These are phyloP conservation scores for Gryon sp. DNA, from an alignment of 1,140 invertebrate species.

Conservation along the genomic window DNA sequence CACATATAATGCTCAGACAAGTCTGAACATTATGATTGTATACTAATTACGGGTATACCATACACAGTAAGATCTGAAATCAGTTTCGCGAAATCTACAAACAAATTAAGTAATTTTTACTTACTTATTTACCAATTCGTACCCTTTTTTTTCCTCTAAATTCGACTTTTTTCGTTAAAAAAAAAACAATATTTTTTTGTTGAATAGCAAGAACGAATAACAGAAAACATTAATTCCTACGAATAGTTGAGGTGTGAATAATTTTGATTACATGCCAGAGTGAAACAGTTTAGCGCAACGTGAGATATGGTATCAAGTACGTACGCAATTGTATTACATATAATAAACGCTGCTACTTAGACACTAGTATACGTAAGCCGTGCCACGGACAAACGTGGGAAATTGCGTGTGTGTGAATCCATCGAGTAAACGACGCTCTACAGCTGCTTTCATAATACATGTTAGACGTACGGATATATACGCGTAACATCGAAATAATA, in stretches of 20 bases:
- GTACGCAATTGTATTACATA: constrained; percentile 55
- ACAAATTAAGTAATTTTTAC: constrained; percentile 23
- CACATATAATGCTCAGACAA: constrained; percentile 32
- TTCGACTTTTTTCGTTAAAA: neutral
- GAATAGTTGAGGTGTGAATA: neutral
- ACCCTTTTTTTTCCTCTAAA: no score
- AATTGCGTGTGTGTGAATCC: constrained; percentile 73
- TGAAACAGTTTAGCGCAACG: constrained; percentile 48
- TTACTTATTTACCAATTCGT: no score
- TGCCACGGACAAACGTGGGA: constrained; percentile 70
- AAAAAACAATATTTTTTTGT: neutral
- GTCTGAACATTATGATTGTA: constrained; percentile 41
- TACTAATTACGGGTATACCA: constrained; percentile 13
- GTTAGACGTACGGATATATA: constrained; percentile 63
- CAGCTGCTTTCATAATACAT: constrained; percentile 74
- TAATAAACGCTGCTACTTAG: constrained; percentile 58
- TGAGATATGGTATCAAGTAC: constrained; percentile 44
- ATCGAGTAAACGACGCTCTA: constrained; percentile 49
- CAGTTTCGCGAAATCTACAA: neutral
- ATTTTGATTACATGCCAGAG: constrained; percentile 34
- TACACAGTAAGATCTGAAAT: constrained; percentile 18
- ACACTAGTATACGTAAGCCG: constrained; percentile 33
- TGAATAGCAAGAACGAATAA: neutral
- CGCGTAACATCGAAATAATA: constrained; percentile 72
- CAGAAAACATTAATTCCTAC: no score